These are phyloP conservation scores for Ellobium chinense DNA, from an alignment of 2,888 invertebrate species.

Conservation along the genomic window DNA sequence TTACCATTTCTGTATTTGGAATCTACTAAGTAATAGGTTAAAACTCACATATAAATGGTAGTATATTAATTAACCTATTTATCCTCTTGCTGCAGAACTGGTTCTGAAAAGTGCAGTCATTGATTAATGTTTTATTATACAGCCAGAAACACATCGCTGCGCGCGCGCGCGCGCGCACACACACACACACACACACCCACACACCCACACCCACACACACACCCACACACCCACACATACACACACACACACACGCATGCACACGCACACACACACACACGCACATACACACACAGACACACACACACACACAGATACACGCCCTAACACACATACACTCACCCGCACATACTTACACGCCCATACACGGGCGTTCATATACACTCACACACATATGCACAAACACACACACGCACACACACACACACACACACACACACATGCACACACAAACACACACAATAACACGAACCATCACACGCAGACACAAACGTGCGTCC, in stretches of 20 bases:
- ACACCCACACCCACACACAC: slow-evolving; percentile 33
- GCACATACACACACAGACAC: slow-evolving; percentile 1
- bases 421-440: not conserved
- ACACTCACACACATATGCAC: slow-evolving; percentile 3
- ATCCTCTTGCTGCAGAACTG: too few species aligned
- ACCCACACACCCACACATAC: slow-evolving; percentile 7
- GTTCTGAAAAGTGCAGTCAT: too few species aligned
- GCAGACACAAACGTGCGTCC: too few species aligned
- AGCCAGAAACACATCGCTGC: slow-evolving; percentile 5
- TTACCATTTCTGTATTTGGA: too few species aligned
- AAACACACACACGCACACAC: not conserved
- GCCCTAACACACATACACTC: not conserved
- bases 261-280: not conserved
- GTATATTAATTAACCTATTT: too few species aligned
- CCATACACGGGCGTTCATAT: not conserved
- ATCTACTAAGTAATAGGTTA: too few species aligned
- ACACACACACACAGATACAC: not conserved
- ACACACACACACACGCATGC: not conserved
- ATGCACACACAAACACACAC: not conserved
- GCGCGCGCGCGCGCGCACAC: not conserved
- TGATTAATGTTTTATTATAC: too few species aligned
- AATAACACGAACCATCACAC: not conserved
- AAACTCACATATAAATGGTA: too few species aligned
- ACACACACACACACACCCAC: not conserved
- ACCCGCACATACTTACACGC: not conserved